Evolutionary conservation across 2,113 vertebrate genomes (phyloP).

Genomic region (Cyprinus carpio): DNA sequence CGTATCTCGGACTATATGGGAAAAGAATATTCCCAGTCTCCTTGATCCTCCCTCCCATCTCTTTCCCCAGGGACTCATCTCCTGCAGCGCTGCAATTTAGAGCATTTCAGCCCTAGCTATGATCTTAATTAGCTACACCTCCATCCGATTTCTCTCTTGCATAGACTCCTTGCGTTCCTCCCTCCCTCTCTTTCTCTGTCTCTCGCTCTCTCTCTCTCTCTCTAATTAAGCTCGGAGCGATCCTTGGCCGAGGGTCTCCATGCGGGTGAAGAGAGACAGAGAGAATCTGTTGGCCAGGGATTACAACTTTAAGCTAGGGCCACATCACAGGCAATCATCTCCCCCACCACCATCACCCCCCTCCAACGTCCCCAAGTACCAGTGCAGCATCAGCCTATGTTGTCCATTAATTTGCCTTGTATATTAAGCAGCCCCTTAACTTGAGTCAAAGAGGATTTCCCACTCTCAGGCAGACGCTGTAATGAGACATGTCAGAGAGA

Average conservation of each 20-base stretch:
- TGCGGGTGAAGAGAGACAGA: constrained; percentile 66
- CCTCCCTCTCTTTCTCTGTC: constrained; percentile 67
- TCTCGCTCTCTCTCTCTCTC: constrained; percentile 40
- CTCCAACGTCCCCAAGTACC: constrained; percentile 55
- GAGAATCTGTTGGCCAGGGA: constrained; percentile 75
- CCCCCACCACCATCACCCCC: constrained; percentile 53
- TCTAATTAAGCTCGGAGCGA: constrained; percentile 75
- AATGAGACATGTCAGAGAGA: constrained; percentile 53
- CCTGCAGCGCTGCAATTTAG: constrained; percentile 74
- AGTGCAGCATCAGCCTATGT: constrained; percentile 69
- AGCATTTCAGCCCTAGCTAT: constrained; percentile 76
- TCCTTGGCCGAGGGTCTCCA: constrained; percentile 69
- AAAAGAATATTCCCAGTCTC: constrained; percentile 55
- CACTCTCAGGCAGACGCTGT: constrained; percentile 61
- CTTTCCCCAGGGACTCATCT: constrained; percentile 70
- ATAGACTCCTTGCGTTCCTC: constrained; percentile 59
- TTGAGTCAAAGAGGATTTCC: constrained; percentile 72
- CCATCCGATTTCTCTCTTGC: constrained; percentile 70
- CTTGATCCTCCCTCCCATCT: constrained; percentile 26
- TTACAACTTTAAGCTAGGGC: constrained; percentile 76
- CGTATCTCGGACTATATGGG: constrained; percentile 56
- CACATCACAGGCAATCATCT: constrained; percentile 79
- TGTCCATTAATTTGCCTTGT: constrained; percentile 74
- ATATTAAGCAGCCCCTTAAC: constrained; percentile 76
- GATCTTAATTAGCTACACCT: constrained; percentile 82